A percentile compares a stretch with the other conserved stretches of the same genome.
phyloP scores from a whole-genome alignment of 2,888 invertebrate species.

The Scaptomyza polygonia region DNA sequence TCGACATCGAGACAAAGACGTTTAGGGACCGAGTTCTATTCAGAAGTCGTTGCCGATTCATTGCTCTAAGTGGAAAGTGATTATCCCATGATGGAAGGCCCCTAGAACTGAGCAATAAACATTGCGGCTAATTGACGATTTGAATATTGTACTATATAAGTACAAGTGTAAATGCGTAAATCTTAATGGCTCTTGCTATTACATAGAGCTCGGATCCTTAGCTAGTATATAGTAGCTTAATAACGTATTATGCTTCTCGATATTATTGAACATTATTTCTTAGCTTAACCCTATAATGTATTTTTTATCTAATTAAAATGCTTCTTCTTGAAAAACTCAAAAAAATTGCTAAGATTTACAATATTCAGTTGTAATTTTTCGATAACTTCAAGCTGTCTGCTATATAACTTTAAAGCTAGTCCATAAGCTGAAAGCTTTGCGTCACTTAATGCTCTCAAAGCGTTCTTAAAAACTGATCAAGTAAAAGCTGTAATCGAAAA shows the following conservation, averaged over 20 bases:
- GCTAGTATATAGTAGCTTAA: too few species aligned
- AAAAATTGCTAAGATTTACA: too few species aligned
- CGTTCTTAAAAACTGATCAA: neutral
- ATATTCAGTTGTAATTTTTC: too few species aligned
- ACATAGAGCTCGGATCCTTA: too few species aligned
- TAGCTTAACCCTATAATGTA: too few species aligned
- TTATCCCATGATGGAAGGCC: conserved; percentile 30
- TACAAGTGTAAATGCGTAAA: neutral
- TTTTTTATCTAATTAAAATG: too few species aligned
- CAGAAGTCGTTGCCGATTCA: conserved; percentile 9
- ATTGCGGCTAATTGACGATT: conserved; percentile 13
- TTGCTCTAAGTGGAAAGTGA: conserved; percentile 44
- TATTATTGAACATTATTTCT: too few species aligned
- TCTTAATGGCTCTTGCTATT: neutral
- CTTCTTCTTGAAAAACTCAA: too few species aligned
- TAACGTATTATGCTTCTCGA: neutral
- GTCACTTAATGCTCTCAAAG: neutral
- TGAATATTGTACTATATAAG: neutral
- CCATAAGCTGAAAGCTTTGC: conserved; percentile 9
- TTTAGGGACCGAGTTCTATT: conserved; percentile 2
- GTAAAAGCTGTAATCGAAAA: neutral
- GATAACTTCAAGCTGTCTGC: conserved; percentile 19
- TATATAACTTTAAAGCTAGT: neutral
- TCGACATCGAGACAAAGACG: conserved; percentile 11
- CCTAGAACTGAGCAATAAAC: conserved; percentile 36